Conservation (phyloP, 2,888 invertebrate species). For the Venusia cambrica region DNA sequence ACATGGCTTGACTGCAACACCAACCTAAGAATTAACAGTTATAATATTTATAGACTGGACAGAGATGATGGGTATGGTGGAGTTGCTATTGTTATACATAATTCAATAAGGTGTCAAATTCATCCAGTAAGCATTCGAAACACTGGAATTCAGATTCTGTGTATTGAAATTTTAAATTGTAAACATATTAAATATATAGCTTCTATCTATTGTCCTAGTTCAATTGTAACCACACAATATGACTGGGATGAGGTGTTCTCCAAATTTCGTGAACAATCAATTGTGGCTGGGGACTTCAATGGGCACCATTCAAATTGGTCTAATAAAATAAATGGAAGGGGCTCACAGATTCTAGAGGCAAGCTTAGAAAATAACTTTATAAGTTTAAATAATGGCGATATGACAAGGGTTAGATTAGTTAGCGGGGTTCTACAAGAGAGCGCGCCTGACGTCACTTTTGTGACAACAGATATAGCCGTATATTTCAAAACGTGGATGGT, state of each 20-base stretch:
- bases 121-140: neutral
- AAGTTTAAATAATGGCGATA: constrained; percentile 1
- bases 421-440: too few relatives aligned
- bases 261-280: neutral
- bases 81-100: too few relatives aligned
- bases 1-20: too few relatives aligned
- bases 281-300: too few relatives aligned
- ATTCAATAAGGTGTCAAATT: too few relatives aligned
- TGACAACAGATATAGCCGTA: neutral
- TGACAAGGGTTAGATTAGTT: constrained; percentile 1
- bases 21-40: too few relatives aligned
- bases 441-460: neutral
- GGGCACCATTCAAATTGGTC: constrained; percentile 4
- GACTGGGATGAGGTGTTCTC: constrained; percentile 1
- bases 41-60: too few relatives aligned
- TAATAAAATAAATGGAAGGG: constrained; percentile 2
- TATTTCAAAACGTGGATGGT: neutral
- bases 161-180: constrained; percentile 2
- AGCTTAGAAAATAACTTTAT: neutral
- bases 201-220: neutral
- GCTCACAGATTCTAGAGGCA: neutral
- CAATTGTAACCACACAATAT: neutral
- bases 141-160: neutral
- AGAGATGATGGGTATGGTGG: too few relatives aligned
- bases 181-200: constrained; percentile 1